A percentile compares a stretch with the other conserved stretches of the same genome.
Conservation (phyloP, 2,113 vertebrate species). For the Atrichornis clamosus region DNA sequence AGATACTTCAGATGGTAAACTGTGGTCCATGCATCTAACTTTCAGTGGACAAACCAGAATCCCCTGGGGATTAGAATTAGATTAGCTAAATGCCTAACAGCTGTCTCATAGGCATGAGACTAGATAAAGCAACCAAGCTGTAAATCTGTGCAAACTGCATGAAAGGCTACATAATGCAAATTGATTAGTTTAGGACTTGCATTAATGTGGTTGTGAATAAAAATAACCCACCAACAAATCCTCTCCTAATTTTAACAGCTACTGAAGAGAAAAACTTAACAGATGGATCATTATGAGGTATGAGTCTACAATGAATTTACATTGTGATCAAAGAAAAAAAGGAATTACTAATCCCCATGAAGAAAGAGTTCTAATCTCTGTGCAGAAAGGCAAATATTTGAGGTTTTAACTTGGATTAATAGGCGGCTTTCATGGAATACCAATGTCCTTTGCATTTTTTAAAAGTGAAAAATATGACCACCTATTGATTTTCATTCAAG, state of each 20-base stretch:
- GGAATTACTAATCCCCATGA: slow-evolving; percentile 70
- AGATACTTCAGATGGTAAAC: not conserved
- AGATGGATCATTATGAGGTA: slow-evolving; percentile 70
- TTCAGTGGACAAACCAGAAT: slow-evolving; percentile 40
- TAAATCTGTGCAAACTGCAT: slow-evolving; percentile 73
- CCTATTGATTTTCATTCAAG: slow-evolving; percentile 19
- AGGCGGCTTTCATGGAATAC: not conserved
- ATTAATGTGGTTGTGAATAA: slow-evolving; percentile 74
- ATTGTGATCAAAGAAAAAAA: slow-evolving; percentile 71
- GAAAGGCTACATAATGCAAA: slow-evolving; percentile 72
- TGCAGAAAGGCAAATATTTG: slow-evolving; percentile 35
- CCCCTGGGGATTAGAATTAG: slow-evolving; percentile 62
- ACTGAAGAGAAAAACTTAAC: slow-evolving; percentile 70
- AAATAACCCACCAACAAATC: slow-evolving; percentile 76
- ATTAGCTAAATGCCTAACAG: slow-evolving; percentile 76
- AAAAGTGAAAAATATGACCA: not conserved
- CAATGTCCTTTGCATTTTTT: not conserved
- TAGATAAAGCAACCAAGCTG: slow-evolving; percentile 74
- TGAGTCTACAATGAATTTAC: slow-evolving; percentile 61
- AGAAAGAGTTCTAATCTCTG: slow-evolving; percentile 43
- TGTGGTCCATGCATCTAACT: not conserved
- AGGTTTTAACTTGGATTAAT: slow-evolving; percentile 24
- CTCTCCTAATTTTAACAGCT: slow-evolving; percentile 82
- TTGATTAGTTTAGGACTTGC: slow-evolving; percentile 75
- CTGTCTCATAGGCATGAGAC: slow-evolving; percentile 70